These are phyloP conservation scores for Hapalemur alaotrensis DNA, from an alignment of 2,797 vertebrate species.

Conservation along the genomic window DNA sequence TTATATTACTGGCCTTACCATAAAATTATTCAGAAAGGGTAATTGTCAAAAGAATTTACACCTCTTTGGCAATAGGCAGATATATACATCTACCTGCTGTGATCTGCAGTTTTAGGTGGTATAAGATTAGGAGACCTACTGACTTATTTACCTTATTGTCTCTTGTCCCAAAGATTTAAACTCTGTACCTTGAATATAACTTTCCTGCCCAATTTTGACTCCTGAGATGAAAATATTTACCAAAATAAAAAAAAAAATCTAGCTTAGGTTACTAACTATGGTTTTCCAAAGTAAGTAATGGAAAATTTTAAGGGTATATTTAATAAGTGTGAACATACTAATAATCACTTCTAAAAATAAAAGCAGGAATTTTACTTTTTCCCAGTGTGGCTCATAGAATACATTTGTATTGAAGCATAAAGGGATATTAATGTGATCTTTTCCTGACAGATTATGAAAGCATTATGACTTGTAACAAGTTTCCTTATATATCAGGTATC, in stretches of 20 bases:
- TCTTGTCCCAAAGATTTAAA: slow-evolving; percentile 50
- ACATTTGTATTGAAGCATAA: slow-evolving; percentile 1
- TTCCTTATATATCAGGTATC: slow-evolving; percentile 55
- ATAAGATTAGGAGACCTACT: not conserved
- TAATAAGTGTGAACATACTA: slow-evolving; percentile 42
- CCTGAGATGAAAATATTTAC: slow-evolving; percentile 41
- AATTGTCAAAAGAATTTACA: slow-evolving; percentile 61
- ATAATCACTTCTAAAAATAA: slow-evolving; percentile 45
- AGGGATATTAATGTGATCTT: slow-evolving; percentile 6
- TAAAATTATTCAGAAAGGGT: slow-evolving; percentile 52
- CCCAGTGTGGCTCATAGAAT: not conserved
- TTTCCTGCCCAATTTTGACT: slow-evolving; percentile 3
- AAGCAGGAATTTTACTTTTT: slow-evolving; percentile 10
- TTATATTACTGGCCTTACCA: slow-evolving; percentile 33
- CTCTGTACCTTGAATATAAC: not conserved
- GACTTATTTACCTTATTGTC: not conserved
- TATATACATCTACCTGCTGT: not conserved
- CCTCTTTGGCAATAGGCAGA: not conserved
- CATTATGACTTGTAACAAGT: slow-evolving; percentile 66
- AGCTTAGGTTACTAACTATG: slow-evolving; percentile 57
- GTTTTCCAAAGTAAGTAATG: slow-evolving; percentile 40
- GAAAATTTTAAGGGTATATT: slow-evolving; percentile 10
- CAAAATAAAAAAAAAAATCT: not conserved
- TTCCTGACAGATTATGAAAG: slow-evolving; percentile 37
- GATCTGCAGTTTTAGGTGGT: not conserved